Evolutionary conservation across 1,140 invertebrate species (phyloP), one percentile per base, ranked within the genome.

Genomic region (Platyscapa corneri): DNA sequence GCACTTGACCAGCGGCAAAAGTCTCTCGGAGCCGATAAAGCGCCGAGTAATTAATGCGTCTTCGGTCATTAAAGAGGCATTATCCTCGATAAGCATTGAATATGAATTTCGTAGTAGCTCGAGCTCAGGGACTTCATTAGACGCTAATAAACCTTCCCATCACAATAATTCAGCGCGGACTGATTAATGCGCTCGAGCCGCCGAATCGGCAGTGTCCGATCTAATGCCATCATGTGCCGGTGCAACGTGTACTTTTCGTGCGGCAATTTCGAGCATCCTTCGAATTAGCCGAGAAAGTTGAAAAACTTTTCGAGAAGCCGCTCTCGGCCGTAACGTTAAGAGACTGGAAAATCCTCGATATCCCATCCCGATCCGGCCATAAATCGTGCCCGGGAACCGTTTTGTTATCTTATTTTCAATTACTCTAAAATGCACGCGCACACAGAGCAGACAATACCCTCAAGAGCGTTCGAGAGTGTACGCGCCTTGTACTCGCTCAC

Each of bases 401-500:
- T 86, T 86, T 81, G 49, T 76, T 86, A 67, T 86, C 74, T 86
- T 86, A 67, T 86, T 81, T 82, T 82, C 70, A 82, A 86, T 86
- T 82, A 81, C 79, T 76, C 72, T 82, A 37, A 76, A 81, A 65
- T 76, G 27, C 46, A n/a, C 30, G 56, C 42, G 67, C 37, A 37
- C 27, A 14, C 20, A 53, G 37, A 72, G 65, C 77, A 64, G n/a
- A 85, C 84, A 85, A 85, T 85, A 74, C 60, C 75, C 72, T 39
- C 72, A 37, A 77, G 67, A 30, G 49, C 10, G 53, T 10, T 14
- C 23, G 39, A 42, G 39, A 72, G 32, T 27, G 56, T 60, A 23
- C 23, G 49, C 27, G 56, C 53, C 53, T 60, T 83, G 77, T 77
- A 32, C 81, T 75, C 56, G 23, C 75, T 49, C 49, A 64, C 60